Base-by-base conservation (phyloP, 1,140 invertebrate species). In the Tetramorium simillimum region DNA sequence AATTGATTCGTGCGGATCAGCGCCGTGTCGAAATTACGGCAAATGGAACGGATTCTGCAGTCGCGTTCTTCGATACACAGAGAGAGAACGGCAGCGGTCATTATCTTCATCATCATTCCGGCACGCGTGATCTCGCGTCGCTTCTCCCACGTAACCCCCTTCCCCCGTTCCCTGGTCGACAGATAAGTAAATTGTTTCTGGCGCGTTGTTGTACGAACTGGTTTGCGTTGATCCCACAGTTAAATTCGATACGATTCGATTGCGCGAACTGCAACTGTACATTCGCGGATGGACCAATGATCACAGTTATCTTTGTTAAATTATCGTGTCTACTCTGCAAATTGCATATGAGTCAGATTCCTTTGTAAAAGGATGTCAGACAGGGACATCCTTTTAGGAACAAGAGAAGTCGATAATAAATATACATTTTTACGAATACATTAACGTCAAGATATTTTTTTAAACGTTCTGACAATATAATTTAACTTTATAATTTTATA, bases 41-140 rank as follows among this genome's bases (percentile, higher is more conserved):
- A 65, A 78, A 85, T 85, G 73, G 46, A 76, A 88, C 82, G 69
- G 69, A 60, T 43, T 75, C 24, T 60, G 56, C 53, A 60, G 53
- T 84, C 69, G 62, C 53, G 62, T 37, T 51, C 40, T 14, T 33
- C 40, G 72, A 63, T 43, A 33, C 33, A 49, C 81, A 21, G 53
- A 33, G 33, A 33, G 33, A 21, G 43, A 43, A 58, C 69, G 33
- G 63, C 51, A 21, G 21, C 16, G 46, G 62, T 88, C 88, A 89
- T 90, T 88, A 89, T 87, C 85, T 60, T 90, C 89, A 89, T 89
- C 78, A 85, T 87, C 73, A 63, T 85, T 75, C 67, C 51, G 56
- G 14, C 80, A 87, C 75, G 43, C 89, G 78, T 87, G 78, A 86
- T 82, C 63, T 40, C n/a, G 49, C 73, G 2, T 16, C 60, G 62